Percentiles rank a stretch among this genome's conserved stretches.
These are phyloP conservation scores for Oscheius myriophilus DNA, from an alignment of 2,888 invertebrate species.

Conservation along the genomic window DNA sequence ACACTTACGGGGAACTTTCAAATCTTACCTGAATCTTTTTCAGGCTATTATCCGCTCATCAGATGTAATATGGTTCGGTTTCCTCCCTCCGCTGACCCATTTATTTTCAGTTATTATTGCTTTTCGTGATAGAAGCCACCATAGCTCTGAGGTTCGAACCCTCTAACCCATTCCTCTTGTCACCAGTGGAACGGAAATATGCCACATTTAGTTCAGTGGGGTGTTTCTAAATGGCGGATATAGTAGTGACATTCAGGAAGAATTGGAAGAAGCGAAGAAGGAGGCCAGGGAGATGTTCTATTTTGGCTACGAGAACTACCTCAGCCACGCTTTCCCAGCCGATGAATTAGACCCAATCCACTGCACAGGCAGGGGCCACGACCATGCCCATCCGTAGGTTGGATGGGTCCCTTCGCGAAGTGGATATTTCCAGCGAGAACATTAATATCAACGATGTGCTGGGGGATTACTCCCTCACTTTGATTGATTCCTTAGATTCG, in stretches of 20 bases:
- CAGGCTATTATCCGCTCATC: not conserved
- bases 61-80: not conserved
- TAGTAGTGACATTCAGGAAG: conserved; percentile 20
- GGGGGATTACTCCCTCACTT: conserved; percentile 77
- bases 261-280: conserved; percentile 44
- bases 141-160: conserved; percentile 6
- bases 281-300: conserved; percentile 66
- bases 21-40: not conserved
- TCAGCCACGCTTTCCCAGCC: conserved; percentile 77
- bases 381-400: conserved; percentile 77
- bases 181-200: conserved; percentile 21
- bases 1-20: too few relatives aligned
- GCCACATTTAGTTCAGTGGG: conserved; percentile 20
- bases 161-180: conserved; percentile 20
- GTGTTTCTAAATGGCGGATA: not conserved
- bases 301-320: conserved; percentile 75
- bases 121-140: not conserved
- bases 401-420: not conserved
- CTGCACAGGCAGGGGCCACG: conserved; percentile 77
- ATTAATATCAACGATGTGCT: conserved; percentile 79
- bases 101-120: conserved; percentile 14
- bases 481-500: conserved; percentile 77
- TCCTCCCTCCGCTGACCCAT: not conserved
- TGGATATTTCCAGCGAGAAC: conserved; percentile 74
- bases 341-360: conserved; percentile 78